A percentile compares a stretch with the other conserved stretches of the same genome.
Conservation (phyloP, 2,113 vertebrate species). For the Dasyurus viverrinus region DNA sequence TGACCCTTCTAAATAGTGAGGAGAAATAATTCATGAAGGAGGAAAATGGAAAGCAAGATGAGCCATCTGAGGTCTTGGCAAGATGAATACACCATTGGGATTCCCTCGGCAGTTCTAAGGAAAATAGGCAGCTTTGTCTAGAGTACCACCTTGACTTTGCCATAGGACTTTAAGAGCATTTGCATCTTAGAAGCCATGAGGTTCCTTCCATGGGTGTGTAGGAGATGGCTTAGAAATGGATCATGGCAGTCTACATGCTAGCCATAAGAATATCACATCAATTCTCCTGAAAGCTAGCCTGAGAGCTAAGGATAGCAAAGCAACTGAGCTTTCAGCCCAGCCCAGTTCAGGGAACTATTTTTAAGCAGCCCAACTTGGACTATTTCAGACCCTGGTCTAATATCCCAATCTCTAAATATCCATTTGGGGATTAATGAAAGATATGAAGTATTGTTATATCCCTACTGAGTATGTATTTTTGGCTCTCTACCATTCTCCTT, state of each 20-base stretch:
- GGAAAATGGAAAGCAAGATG: conserved; percentile 75
- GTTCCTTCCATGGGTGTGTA: neutral
- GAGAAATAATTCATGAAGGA: conserved; percentile 82
- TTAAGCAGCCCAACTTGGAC: neutral
- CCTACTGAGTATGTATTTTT: neutral
- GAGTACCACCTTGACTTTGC: neutral
- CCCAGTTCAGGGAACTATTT: neutral
- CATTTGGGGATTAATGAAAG: neutral
- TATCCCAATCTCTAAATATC: neutral
- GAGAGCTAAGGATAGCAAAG: neutral
- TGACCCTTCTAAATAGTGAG: conserved; percentile 76
- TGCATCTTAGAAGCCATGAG: accelerated
- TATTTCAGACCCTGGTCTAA: neutral
- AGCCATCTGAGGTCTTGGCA: conserved; percentile 79
- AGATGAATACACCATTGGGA: conserved; percentile 55
- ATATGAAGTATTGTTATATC: neutral
- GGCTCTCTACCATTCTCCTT: neutral
- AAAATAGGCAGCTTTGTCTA: neutral
- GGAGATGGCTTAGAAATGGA: neutral
- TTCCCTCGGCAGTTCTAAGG: neutral
- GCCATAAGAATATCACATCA: neutral
- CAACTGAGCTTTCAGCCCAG: neutral
- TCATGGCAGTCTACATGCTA: too few relatives aligned
- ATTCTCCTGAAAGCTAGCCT: neutral
- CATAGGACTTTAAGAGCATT: neutral